A percentile compares a stretch with the other conserved stretches of the same genome.
phyloP scores from a whole-genome alignment of 2,888 invertebrate genomes.

The Cistogaster globosa region DNA sequence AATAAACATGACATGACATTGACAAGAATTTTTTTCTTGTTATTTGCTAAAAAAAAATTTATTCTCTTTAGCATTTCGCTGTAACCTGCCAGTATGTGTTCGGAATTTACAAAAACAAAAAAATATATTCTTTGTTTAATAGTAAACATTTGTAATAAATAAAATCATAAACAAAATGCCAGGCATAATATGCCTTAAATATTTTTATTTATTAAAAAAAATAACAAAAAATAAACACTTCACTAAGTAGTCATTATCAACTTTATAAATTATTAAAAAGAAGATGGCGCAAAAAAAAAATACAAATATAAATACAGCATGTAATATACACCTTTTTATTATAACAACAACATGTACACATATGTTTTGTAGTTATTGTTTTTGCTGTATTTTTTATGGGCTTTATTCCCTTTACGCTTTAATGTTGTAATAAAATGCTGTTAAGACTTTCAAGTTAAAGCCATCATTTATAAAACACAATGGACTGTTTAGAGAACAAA shows the following conservation, averaged over 20 bases:
- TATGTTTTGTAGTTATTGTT: conserved; percentile 20
- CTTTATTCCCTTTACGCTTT: conserved; percentile 57
- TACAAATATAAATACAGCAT: conserved; percentile 47
- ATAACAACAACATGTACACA: conserved; percentile 40
- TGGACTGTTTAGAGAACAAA: neutral
- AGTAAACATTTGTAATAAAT: conserved; percentile 43
- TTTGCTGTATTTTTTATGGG: conserved; percentile 35
- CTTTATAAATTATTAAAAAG: conserved; percentile 60
- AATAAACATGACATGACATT: conserved; percentile 68
- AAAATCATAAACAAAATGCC: conserved; percentile 47
- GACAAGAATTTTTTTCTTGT: conserved; percentile 52
- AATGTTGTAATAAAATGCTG: conserved; percentile 51
- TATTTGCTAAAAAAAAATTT: conserved; percentile 23
- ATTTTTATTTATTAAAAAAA: conserved; percentile 40
- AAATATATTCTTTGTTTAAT: neutral
- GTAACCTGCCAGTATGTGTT: neutral
- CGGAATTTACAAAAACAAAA: neutral
- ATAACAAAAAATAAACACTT: conserved; percentile 44
- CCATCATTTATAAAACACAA: conserved; percentile 15
- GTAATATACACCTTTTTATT: conserved; percentile 44
- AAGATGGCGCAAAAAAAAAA: conserved; percentile 29
- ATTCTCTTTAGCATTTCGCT: neutral
- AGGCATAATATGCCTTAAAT: conserved; percentile 63
- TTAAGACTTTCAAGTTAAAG: conserved; percentile 19
- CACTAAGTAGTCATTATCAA: conserved; percentile 63